A percentile compares a stretch with the other conserved stretches of the same genome.
phyloP scores from a whole-genome alignment of 2,888 invertebrate species.

The Bombyx huttoni region DNA sequence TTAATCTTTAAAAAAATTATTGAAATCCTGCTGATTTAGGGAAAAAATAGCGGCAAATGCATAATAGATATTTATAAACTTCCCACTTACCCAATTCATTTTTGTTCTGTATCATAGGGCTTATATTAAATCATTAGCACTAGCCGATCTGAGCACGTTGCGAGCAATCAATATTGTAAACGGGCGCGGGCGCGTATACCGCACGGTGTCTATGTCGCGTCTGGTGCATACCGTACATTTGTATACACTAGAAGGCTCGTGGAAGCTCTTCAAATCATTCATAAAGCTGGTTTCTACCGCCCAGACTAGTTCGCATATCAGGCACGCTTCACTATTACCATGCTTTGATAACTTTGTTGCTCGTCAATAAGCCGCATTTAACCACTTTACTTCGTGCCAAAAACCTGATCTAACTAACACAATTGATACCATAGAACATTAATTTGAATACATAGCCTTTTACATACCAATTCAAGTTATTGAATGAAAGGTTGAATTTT shows the following conservation, averaged over 20 bases:
- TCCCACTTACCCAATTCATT: slow-evolving; percentile 13
- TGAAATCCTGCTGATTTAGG: not conserved
- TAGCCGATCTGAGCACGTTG: slow-evolving; percentile 4
- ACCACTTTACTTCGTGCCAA: not conserved
- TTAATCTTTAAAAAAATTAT: not conserved
- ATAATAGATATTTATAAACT: not conserved
- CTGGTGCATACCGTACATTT: slow-evolving; percentile 19
- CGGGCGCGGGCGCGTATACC: slow-evolving; percentile 27
- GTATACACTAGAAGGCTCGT: not conserved
- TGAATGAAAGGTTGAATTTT: no score
- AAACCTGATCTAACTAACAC: not conserved
- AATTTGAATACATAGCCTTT: no score
- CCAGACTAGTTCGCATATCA: not conserved
- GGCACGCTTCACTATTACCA: not conserved
- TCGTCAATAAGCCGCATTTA: not conserved
- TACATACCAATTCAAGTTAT: no score
- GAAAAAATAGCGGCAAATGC: not conserved
- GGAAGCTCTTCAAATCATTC: not conserved
- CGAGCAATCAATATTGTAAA: slow-evolving; percentile 1
- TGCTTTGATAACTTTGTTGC: not conserved
- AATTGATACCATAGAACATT: not conserved
- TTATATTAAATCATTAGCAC: not conserved
- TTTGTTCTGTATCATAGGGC: slow-evolving; percentile 5
- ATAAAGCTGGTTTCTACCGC: not conserved
- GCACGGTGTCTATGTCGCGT: slow-evolving; percentile 50